phyloP scores from a whole-genome alignment of 2,797 vertebrate genomes.

The Steatocranus sp. region DNA sequence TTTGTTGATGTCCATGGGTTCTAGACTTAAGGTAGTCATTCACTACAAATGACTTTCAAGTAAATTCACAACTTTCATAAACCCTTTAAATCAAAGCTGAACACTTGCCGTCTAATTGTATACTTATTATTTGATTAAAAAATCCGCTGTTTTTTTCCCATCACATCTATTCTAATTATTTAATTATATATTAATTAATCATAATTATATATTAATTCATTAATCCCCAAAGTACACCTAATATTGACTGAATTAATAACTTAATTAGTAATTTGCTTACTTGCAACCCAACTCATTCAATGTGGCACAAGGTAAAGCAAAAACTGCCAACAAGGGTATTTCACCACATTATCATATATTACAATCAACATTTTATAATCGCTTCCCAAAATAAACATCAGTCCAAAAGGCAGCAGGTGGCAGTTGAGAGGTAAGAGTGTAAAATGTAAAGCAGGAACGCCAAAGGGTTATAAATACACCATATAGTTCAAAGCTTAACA shows the following conservation, averaged over 20 bases:
- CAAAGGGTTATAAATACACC: conserved; percentile 22
- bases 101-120: not conserved
- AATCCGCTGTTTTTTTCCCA: not conserved
- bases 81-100: not conserved
- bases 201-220: not conserved
- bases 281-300: not conserved
- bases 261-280: not conserved
- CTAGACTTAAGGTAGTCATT: not conserved
- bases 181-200: not conserved
- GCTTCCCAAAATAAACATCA: not conserved
- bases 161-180: not conserved
- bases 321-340: not conserved
- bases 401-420: conserved; percentile 34
- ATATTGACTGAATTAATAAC: not conserved
- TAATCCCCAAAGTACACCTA: not conserved
- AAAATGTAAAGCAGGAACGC: not conserved
- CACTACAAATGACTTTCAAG: not conserved
- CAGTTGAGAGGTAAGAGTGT: conserved; percentile 18
- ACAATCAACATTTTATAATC: not conserved
- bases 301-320: not conserved
- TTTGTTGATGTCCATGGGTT: not conserved
- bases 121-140: not conserved
- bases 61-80: not conserved
- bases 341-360: not conserved
- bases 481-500: not conserved